Evolutionary conservation across 2,113 vertebrate species (phyloP).

Genomic region (Pantherophis guttatus): DNA sequence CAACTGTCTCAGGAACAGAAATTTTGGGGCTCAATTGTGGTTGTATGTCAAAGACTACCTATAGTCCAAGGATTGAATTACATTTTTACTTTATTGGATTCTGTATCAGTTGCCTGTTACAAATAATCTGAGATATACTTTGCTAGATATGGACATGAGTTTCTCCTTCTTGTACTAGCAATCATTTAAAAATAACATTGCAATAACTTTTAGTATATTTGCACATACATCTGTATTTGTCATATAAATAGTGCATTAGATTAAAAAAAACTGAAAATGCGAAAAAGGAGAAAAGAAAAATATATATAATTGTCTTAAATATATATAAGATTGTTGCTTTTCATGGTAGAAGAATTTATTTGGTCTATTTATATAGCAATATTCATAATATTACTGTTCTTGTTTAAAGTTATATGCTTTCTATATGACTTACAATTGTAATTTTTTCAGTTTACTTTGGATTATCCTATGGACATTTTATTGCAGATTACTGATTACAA

Average conservation of each 20-base stretch:
- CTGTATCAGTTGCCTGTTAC: background rate
- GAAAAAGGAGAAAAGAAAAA: conserved; percentile 35
- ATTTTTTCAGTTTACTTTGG: background rate
- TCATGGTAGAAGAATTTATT: conserved; percentile 38
- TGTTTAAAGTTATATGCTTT: background rate
- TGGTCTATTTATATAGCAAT: conserved; percentile 38
- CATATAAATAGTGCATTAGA: conserved; percentile 14
- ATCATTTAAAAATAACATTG: conserved; percentile 34
- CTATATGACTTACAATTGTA: background rate
- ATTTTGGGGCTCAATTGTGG: no score
- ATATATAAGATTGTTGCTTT: conserved; percentile 44
- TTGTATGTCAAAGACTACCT: no score
- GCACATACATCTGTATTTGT: conserved; percentile 6
- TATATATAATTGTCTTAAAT: conserved; percentile 55
- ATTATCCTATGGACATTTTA: background rate
- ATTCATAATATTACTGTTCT: conserved; percentile 25
- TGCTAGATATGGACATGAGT: conserved; percentile 8
- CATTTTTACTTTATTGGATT: background rate
- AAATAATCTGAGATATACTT: conserved; percentile 3
- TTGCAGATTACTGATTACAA: background rate
- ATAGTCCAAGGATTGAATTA: background rate
- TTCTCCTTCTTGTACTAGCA: background rate
- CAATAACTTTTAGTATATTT: conserved; percentile 26
- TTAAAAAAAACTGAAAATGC: conserved; percentile 36
- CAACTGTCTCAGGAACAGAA: no score